Conservation (phyloP, 2,113 vertebrate species). For the Zootoca vivipara region DNA sequence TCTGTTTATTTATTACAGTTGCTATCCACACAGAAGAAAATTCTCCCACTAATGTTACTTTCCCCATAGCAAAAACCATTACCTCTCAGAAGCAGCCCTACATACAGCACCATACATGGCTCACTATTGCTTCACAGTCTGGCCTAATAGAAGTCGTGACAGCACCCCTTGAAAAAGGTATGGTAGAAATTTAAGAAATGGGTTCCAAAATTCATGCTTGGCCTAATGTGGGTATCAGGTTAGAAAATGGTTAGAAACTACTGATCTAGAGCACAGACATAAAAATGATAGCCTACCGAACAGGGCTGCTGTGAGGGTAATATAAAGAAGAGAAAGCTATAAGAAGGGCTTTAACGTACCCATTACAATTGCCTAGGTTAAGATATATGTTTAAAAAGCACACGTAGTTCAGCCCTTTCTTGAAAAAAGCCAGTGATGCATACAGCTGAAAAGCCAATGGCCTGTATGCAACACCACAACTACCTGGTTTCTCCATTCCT, state of each 20-base stretch:
- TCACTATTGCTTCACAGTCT: neutral
- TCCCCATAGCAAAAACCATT: neutral
- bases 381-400: neutral
- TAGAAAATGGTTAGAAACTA: neutral
- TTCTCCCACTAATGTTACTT: neutral
- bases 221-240: neutral
- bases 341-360: neutral
- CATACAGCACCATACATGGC: too few relatives aligned
- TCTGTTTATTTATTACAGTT: neutral
- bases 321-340: too few relatives aligned
- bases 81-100: too few relatives aligned
- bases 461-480: neutral
- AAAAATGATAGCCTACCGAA: neutral
- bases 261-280: too few relatives aligned
- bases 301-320: neutral
- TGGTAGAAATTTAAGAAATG: neutral
- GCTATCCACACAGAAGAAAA: neutral
- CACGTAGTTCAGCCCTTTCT: neutral
- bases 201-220: neutral
- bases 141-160: neutral
- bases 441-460: neutral
- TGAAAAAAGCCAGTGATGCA: neutral
- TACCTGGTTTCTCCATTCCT: neutral
- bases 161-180: neutral
- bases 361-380: neutral